phyloP scores from a whole-genome alignment of 1,140 invertebrate species.

The Formica selysi region DNA sequence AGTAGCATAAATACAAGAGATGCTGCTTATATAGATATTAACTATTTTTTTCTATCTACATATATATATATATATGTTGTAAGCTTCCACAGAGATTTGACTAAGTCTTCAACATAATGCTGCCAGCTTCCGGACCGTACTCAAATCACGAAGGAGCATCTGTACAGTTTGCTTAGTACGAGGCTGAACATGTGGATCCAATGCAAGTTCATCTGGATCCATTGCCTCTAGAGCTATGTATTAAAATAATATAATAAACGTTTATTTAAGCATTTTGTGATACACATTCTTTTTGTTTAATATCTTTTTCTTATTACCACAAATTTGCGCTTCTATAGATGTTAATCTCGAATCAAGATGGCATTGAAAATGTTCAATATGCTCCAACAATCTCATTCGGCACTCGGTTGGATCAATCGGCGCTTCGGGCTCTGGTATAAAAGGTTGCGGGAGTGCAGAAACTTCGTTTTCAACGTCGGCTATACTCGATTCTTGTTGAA shows the following conservation, averaged over 20 bases:
- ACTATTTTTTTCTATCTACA: slow-evolving; percentile 3
- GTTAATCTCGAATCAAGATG: slow-evolving; percentile 91
- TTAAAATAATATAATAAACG: slow-evolving; percentile 39
- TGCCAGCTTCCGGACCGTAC: slow-evolving; percentile 86
- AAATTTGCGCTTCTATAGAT: slow-evolving; percentile 92
- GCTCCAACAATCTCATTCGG: slow-evolving; percentile 91
- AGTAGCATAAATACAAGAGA: neutral
- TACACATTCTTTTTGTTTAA: neutral
- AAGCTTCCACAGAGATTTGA: neutral
- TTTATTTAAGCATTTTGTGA: slow-evolving; percentile 3
- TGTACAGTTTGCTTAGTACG: slow-evolving; percentile 87
- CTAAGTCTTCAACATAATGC: slow-evolving; percentile 78
- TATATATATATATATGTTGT: neutral
- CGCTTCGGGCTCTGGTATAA: slow-evolving; percentile 92
- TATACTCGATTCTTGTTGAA: slow-evolving; percentile 42
- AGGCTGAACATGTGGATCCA: slow-evolving; percentile 82
- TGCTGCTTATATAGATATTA: neutral
- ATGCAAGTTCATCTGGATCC: slow-evolving; percentile 79
- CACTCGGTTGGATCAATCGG: slow-evolving; percentile 93
- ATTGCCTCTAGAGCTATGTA: slow-evolving; percentile 84
- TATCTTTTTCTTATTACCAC: slow-evolving; percentile 85
- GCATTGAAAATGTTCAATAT: slow-evolving; percentile 91
- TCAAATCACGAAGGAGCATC: slow-evolving; percentile 87
- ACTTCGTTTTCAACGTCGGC: slow-evolving; percentile 60
- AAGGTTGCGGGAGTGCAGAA: slow-evolving; percentile 77